These are phyloP conservation scores for Platycercus adscitus DNA, from an alignment of 2,113 vertebrate species.

Conservation along the genomic window DNA sequence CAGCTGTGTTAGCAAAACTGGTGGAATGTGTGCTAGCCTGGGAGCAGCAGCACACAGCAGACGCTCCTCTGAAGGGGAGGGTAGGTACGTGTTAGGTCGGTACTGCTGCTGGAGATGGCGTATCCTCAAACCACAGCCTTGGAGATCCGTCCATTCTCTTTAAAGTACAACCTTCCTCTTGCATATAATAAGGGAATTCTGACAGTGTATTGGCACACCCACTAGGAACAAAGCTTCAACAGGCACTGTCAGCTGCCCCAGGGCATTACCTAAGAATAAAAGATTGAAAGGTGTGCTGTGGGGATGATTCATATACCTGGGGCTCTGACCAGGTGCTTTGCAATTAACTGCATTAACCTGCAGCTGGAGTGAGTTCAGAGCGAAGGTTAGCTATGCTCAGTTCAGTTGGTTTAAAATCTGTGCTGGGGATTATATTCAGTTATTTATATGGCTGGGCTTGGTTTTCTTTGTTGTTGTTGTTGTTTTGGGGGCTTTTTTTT, in stretches of 20 bases:
- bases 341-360: slow-evolving; percentile 46
- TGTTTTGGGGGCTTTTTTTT: background rate
- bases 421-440: background rate
- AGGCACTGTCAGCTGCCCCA: slow-evolving; percentile 31
- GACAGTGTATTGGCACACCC: background rate
- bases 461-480: background rate
- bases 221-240: background rate
- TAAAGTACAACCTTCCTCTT: background rate
- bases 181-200: background rate
- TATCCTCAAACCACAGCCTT: background rate
- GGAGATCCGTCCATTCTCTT: background rate
- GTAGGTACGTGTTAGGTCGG: background rate
- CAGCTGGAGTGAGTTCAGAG: slow-evolving; percentile 54
- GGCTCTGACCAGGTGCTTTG: slow-evolving; percentile 58
- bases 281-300: slow-evolving; percentile 19
- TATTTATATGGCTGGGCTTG: background rate
- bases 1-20: background rate
- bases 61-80: background rate
- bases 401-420: background rate
- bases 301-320: slow-evolving; percentile 54
- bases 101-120: background rate
- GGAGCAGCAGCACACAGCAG: background rate
- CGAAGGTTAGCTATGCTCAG: background rate
- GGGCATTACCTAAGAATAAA: background rate
- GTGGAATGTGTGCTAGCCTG: background rate